Conservation (phyloP, 1,140 invertebrate genomes). For the Tetramorium alpestre region DNA sequence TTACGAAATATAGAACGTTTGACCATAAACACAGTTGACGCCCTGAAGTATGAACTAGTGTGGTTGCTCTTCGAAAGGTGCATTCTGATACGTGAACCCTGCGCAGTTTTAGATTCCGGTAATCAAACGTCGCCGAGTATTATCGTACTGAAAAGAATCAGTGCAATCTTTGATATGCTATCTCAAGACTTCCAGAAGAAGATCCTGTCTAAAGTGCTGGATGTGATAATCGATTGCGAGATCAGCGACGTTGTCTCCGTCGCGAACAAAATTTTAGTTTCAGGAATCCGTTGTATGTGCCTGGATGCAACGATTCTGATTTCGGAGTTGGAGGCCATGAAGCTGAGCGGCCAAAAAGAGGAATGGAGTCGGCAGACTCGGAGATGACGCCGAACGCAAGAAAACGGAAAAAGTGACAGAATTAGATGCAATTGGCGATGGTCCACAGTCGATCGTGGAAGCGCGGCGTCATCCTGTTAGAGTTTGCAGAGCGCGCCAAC, state of each 20-base stretch:
- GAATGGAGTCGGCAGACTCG: conserved; percentile 43
- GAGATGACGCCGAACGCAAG: neutral
- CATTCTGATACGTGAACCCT: conserved; percentile 68
- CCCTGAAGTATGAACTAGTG: conserved; percentile 79
- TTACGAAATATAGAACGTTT: conserved; percentile 82
- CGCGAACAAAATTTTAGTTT: conserved; percentile 88
- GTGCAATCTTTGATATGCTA: conserved; percentile 60
- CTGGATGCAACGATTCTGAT: conserved; percentile 89
- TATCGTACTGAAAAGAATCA: conserved; percentile 86
- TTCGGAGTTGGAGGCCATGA: conserved; percentile 88
- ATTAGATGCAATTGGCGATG: conserved; percentile 81
- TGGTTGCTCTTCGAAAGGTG: conserved; percentile 80
- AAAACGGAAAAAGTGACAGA: conserved; percentile 77
- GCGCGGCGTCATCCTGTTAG: conserved; percentile 91
- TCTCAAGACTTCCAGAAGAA: conserved; percentile 71
- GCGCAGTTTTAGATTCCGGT: conserved; percentile 64
- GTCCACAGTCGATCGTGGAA: conserved; percentile 90
- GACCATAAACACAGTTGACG: conserved; percentile 77
- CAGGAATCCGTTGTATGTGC: conserved; percentile 90
- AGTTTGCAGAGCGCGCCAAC: conserved; percentile 95
- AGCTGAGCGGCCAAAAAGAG: conserved; percentile 65
- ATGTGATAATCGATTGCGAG: conserved; percentile 82
- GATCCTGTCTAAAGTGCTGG: conserved; percentile 80
- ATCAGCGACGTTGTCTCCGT: conserved; percentile 85
- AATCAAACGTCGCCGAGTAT: conserved; percentile 70